Evolutionary conservation across 1,140 invertebrate genomes (phyloP), one percentile per base, ranked within the genome.

Genomic region (Caenorhabditis elegans): DNA sequence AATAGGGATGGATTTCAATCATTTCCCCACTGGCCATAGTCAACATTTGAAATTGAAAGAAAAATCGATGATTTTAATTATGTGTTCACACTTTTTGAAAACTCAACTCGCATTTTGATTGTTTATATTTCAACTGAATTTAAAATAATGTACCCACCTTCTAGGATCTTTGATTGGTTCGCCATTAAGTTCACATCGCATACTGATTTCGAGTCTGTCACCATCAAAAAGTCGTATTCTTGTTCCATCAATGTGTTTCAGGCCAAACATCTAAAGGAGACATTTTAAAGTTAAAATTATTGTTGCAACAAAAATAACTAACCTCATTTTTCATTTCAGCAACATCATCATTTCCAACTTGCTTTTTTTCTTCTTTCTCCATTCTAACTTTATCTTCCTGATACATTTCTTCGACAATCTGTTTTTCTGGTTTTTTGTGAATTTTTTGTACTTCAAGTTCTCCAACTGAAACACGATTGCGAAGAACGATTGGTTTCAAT

Each of bases 201-300:
- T 26, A 13, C 48, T 47, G 10, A 79, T 79, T 70, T 79, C 78
- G 13, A 79, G 24, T 70, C 55, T 11, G 2, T 46, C 24, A 17
- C 78, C 78, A 8, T 39, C 19, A 8, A 79, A 70, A n/a, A 79
- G 36, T 19, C 78, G 36, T 26, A 79, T 47, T 79, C 78, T 39
- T 47, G 39, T 26, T 49, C 77, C 77, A 22, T 53, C 19, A 19
- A 53, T 26, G 19, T 11, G 11, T 39, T 70, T 70, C 2, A 70
- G 11, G 3, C 60, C 60, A 8, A 70, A 70, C 3, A 70, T 70
- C 60, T 70, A 19, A 8, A 70, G 39, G 2, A 10, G 26, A 51
- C n/a, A n/a, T n/a, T n/a, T n/a, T n/a, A n/a, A n/a, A n/a, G n/a
- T n/a, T n/a, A n/a, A n/a, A n/a, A n/a, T n/a, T n/a, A n/a, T n/a